Base-by-base conservation (phyloP, 2,888 invertebrate species). In the Crocallis elinguaria region DNA sequence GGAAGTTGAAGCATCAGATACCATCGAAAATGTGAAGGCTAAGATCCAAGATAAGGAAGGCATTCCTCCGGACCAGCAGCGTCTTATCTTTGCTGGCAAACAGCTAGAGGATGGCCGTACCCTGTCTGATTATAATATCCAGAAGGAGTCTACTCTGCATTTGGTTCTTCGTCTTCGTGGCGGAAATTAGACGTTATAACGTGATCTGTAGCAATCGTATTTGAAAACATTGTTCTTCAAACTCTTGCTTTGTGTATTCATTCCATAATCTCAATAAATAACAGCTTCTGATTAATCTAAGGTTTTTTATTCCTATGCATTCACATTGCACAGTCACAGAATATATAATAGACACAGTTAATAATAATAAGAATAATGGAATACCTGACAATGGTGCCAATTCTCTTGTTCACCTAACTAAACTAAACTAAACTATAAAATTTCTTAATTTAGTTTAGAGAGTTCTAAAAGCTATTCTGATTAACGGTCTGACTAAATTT, bases 31-130 rank as follows among this genome's bases (percentile, higher is more conserved):
- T 68, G 79, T 79, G 0, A 79, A 79, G 35, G 79, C 79, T 0
- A 79, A 79, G 42, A 79, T 79, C 16, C 79, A 79, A 36, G 79
- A 79, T 49, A 79, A 79, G 12, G 79, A 79, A 8, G 79, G 79
- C 0, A 79, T 79, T 11, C 79, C 79, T 0, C 79, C 79, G 50
- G 79, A 79, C 60, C 79, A 79, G 39, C 79, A 79, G 62, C 62
- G 79, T 19, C 42, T 79, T 3, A 79, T 79, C 49, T 79, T 79
- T 25, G 79, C 79, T 8, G 79, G 79, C 1, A 79, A 79, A 29
- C 79, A 79, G 17, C 41, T 79, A 0, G 79, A 79, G 39, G 79
- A 79, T 71, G 79, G 79, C 0, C 77, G 79, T 35, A 79, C 79
- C 0, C 58, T 79, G 0, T 77, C 79, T 0, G 79, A 79, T 38